A percentile compares a stretch with the other conserved stretches of the same genome.
These are phyloP conservation scores for Suillia variegata DNA, from an alignment of 2,888 invertebrate genomes.

Conservation along the genomic window DNA sequence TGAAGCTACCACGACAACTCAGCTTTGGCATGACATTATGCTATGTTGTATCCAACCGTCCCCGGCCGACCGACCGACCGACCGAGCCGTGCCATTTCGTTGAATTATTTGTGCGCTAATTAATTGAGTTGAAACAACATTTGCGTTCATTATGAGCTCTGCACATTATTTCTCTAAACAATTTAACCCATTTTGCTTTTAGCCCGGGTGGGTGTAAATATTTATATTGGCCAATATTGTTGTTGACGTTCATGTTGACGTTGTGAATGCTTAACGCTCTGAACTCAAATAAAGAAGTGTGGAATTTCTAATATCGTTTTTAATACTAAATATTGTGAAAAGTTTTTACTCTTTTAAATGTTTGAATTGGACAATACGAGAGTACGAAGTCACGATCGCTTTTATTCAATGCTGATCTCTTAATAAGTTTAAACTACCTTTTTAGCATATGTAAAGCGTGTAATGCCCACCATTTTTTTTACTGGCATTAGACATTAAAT, in stretches of 20 bases:
- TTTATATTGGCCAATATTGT: neutral
- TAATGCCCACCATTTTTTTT: neutral
- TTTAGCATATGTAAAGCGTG: neutral
- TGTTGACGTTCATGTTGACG: neutral
- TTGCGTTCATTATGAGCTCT: conserved; percentile 21
- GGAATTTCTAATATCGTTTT: no score
- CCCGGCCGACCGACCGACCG: no score
- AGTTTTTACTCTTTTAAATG: neutral
- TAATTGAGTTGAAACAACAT: conserved; percentile 53
- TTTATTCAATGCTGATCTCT: neutral
- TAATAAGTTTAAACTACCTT: neutral
- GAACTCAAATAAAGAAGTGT: neutral
- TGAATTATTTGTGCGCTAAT: conserved; percentile 35
- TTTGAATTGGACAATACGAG: no score
- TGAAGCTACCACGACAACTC: neutral
- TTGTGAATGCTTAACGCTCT: no score
- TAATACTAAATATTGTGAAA: no score
- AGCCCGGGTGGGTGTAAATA: neutral
- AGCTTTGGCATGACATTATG: no score
- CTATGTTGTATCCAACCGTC: no score
- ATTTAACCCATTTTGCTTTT: conserved; percentile 2
- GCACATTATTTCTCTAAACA: conserved; percentile 4
- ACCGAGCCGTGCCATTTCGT: no score
- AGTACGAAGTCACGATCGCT: neutral
- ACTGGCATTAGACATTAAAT: no score